These are phyloP conservation scores for Climacteris rufus DNA, from an alignment of 2,113 vertebrate genomes.

Conservation along the genomic window DNA sequence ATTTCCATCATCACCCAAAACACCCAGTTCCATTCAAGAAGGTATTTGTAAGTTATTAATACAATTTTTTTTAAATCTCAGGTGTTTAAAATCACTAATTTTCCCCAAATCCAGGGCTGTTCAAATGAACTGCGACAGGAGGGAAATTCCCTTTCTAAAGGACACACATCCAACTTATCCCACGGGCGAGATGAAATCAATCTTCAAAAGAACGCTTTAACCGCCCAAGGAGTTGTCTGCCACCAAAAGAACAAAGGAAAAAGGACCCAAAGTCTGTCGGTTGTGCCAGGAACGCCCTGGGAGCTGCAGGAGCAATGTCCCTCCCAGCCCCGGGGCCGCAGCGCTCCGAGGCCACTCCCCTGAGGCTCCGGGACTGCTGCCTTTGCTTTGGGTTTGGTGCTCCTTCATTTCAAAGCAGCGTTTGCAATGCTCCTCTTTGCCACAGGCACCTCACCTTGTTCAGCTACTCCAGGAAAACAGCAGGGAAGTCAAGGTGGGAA, in stretches of 20 bases:
- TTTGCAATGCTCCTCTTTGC: not conserved
- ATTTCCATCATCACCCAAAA: no score
- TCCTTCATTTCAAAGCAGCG: not conserved
- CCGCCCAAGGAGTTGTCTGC: not conserved
- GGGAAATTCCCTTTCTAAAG: not conserved
- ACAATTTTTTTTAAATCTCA: not conserved
- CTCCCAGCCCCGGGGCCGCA: not conserved
- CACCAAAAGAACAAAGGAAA: not conserved
- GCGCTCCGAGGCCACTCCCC: not conserved
- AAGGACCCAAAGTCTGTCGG: not conserved
- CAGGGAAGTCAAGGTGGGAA: not conserved
- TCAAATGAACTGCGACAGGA: not conserved
- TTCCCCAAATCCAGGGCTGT: not conserved
- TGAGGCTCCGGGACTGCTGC: no score
- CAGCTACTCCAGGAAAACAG: not conserved
- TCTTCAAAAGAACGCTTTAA: not conserved
- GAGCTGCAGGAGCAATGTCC: not conserved
- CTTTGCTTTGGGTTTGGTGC: no score
- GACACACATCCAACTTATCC: rapidly evolving
- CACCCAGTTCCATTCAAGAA: no score
- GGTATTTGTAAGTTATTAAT: no score
- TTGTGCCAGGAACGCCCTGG: not conserved
- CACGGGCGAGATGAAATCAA: not conserved
- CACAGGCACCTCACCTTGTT: not conserved
- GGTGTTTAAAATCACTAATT: not conserved